Evolutionary conservation across 30 jellyfish, hydroid and myxozoan species (phyloP), one percentile per base, ranked within the genome.

Genomic region (Chrysaora quinquecirrha): DNA sequence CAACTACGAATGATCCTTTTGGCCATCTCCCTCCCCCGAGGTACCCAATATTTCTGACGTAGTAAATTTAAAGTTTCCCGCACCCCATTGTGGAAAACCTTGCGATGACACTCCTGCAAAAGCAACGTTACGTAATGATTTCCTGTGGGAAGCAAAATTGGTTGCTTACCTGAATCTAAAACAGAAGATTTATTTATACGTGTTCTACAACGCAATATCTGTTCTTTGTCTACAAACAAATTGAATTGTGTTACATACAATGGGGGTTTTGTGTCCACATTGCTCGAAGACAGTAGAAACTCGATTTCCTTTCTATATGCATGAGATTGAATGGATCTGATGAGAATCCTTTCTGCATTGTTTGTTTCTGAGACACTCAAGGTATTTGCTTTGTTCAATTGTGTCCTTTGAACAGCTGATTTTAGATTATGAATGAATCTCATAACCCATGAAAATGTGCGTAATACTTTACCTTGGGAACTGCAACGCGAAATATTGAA

Each of bases 11-110:
- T 73, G 64, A 73, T 18, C 63, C 38, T 33, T 73, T 71, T 84
- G 0, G 68, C 74, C 88, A n/a, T 73, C 38, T 84, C 86, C 82
- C 87, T 63, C 82, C 95, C 95, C 88, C 88, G 83, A 10, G 71
- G 82, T 62, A 84, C 72, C 95, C 87, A 71, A 73, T 84, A 84
- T 24, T 64, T 29, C 64, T 73, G 95, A 31, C 87, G 80, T 22
- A 84, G 54, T 28, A 84, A 43, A 73, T 63, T 71, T 48, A 71
- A 47, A 9, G 95, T 84, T 50, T 71, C 83, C 14, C 88, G 68
- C 47, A 64, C 80, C 25, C 87, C 88, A 32, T 73, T 47, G 68
- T 84, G 95, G 72, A 84, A 72, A 4, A 73, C 83, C 76, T 62
- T 84, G 22, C 64, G 68, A 73, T 84, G 95, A 76, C 83, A 73